These are phyloP conservation scores for Xestoiulus laeticollis DNA, from an alignment of 2,888 invertebrate genomes.

Conservation along the genomic window DNA sequence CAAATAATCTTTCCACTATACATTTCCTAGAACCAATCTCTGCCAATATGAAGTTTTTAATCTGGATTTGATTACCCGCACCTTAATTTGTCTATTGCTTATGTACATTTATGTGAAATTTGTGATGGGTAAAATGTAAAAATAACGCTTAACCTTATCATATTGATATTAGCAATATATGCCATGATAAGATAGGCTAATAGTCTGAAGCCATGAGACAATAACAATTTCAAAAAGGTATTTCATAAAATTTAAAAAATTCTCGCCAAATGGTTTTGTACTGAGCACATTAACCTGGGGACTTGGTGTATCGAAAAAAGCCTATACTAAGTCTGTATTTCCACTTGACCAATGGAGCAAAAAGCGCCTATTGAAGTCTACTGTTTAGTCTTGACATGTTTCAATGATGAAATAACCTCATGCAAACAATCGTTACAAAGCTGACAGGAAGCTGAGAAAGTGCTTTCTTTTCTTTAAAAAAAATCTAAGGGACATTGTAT, in stretches of 20 bases:
- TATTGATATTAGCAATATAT: not conserved
- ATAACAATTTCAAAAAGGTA: not conserved
- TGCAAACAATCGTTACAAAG: not conserved
- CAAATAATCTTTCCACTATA: too few relatives aligned
- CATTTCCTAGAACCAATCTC: not conserved
- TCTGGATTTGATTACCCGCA: too few relatives aligned
- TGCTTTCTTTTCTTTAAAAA: not conserved
- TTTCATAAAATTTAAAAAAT: not conserved
- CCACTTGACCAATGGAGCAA: slow-evolving; percentile 9
- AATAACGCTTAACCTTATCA: not conserved
- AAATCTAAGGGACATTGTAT: too few relatives aligned
- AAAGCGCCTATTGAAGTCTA: not conserved
- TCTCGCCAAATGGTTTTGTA: not conserved
- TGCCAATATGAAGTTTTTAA: not conserved
- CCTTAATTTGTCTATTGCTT: too few relatives aligned
- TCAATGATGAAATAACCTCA: not conserved
- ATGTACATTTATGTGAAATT: too few relatives aligned
- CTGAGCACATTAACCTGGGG: not conserved
- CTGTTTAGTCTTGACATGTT: not conserved
- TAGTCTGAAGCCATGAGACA: not conserved
- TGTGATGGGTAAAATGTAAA: not conserved
- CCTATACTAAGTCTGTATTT: not conserved
- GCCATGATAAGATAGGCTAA: not conserved
- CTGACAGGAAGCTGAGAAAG: not conserved
- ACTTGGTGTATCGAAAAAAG: not conserved